Conservation (phyloP, 1,140 invertebrate genomes). For the Cecropterus lyciades region DNA sequence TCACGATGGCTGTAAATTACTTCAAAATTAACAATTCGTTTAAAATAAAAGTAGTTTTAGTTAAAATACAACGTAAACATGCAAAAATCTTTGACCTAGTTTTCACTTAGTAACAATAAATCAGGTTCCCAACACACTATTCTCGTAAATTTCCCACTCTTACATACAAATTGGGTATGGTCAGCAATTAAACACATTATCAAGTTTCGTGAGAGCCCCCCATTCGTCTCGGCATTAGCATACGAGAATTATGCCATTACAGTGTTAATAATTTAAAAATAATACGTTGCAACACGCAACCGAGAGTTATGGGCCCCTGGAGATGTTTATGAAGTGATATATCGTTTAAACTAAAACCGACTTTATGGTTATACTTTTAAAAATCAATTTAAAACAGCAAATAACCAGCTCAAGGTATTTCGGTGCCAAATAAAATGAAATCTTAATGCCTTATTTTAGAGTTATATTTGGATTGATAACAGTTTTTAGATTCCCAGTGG, state of each 20-base stretch:
- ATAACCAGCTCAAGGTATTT: not conserved
- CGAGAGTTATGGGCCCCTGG: constrained; percentile 61
- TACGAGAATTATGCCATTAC: constrained; percentile 70
- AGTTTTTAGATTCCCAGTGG: constrained; percentile 47
- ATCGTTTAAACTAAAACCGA: not conserved
- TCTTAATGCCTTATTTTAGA: not conserved
- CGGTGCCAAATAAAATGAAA: not conserved
- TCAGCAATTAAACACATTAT: constrained; percentile 40
- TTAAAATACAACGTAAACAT: no score
- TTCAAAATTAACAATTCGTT: no score
- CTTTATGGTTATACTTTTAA: not conserved
- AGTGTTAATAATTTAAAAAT: constrained; percentile 73
- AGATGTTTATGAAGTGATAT: constrained; percentile 44
- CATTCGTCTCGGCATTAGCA: constrained; percentile 64
- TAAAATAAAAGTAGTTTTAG: no score
- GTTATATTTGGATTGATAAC: not conserved
- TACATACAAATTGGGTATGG: constrained; percentile 36
- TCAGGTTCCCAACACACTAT: no score
- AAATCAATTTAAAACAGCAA: not conserved
- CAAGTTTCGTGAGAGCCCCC: constrained; percentile 52
- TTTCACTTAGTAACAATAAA: not conserved
- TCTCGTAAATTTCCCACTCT: no score
- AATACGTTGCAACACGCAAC: constrained; percentile 64
- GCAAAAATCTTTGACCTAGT: constrained; percentile 1
- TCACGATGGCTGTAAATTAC: no score